Percentiles rank a stretch among this genome's conserved stretches.
phyloP scores from a whole-genome alignment of 1,140 invertebrate species.

The Drosophila obscura region DNA sequence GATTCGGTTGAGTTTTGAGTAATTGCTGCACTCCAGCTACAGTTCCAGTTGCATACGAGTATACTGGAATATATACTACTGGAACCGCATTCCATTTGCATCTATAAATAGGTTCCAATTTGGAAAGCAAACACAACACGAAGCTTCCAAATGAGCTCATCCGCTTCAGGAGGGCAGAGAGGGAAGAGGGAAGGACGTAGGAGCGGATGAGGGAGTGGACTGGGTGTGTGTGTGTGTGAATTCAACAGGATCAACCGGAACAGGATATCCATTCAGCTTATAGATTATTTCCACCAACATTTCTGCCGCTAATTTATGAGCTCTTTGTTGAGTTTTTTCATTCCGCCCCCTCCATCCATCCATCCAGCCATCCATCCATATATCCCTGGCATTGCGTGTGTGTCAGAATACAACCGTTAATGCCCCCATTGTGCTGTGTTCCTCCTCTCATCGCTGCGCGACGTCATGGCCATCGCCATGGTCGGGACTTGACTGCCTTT shows the following conservation, averaged over 20 bases:
- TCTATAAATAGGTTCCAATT: constrained; percentile 31
- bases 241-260: constrained; percentile 36
- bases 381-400: constrained; percentile 15
- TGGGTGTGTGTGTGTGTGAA: not conserved
- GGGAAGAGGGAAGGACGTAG: no score
- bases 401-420: constrained; percentile 38
- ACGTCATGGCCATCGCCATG: constrained; percentile 50
- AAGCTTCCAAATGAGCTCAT: not conserved
- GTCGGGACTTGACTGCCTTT: constrained; percentile 41
- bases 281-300: constrained; percentile 27
- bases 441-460: constrained; percentile 9
- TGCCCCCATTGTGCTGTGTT: constrained; percentile 35
- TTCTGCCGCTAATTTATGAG: constrained; percentile 31
- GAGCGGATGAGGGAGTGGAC: no score
- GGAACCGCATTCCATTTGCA: not conserved
- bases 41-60: constrained; percentile 12
- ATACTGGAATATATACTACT: no score
- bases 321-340: constrained; percentile 38
- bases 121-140: constrained; percentile 18
- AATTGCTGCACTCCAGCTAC: constrained; percentile 56
- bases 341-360: not conserved
- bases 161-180: no score
- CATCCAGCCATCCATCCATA: not conserved
- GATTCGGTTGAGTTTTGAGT: constrained; percentile 49
- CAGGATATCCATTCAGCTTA: constrained; percentile 13